Conservation (phyloP, 2,888 invertebrate genomes). For the Eustalomyia histrio region DNA sequence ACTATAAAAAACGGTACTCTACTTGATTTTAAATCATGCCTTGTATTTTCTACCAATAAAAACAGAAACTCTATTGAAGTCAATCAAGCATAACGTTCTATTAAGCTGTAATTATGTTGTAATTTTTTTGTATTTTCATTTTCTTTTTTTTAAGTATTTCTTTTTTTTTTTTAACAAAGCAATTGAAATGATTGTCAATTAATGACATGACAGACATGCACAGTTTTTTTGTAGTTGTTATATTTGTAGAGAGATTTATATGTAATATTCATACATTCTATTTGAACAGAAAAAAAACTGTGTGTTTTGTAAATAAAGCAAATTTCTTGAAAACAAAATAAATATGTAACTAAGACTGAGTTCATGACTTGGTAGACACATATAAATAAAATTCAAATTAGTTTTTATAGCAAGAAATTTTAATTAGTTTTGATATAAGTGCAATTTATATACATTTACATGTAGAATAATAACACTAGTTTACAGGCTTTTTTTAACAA, state of each 20-base stretch:
- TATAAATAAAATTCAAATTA: neutral
- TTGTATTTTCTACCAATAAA: constrained; percentile 15
- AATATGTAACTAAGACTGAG: neutral
- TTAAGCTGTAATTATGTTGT: constrained; percentile 63
- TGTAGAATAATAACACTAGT: too few species aligned
- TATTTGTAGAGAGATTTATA: constrained; percentile 30
- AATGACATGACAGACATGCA: constrained; percentile 56
- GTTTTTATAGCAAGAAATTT: neutral
- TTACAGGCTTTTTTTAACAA: too few species aligned
- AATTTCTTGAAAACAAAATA: constrained; percentile 10
- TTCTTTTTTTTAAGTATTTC: constrained; percentile 10
- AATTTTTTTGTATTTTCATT: constrained; percentile 40
- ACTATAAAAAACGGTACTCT: neutral
- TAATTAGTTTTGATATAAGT: neutral
- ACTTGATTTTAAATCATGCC: neutral
- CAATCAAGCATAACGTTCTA: constrained; percentile 53
- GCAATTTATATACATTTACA: neutral
- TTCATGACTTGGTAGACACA: neutral
- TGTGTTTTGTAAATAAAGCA: constrained; percentile 30
- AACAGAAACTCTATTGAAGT: constrained; percentile 38
- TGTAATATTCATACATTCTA: constrained; percentile 6
- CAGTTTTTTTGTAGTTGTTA: neutral
- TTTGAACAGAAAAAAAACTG: constrained; percentile 3
- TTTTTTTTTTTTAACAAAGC: constrained; percentile 46
- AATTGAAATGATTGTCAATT: constrained; percentile 64